Evolutionary conservation across 2,888 invertebrate genomes (phyloP).

Genomic region (Archips xylosteana): DNA sequence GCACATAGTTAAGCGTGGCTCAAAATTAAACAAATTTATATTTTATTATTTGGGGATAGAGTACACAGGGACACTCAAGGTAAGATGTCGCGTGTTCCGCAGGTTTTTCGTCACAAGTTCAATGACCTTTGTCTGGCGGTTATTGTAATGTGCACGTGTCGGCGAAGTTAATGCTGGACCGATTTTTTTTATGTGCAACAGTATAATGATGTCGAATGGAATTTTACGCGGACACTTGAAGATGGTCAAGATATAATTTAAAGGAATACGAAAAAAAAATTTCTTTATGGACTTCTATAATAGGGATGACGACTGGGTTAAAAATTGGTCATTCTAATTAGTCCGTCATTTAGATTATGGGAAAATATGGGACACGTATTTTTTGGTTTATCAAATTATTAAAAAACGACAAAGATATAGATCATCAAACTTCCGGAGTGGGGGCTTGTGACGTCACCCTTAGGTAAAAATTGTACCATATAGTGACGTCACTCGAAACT

Average conservation of each 20-base stretch:
- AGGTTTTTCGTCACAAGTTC: conserved; percentile 31
- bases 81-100: not conserved
- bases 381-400: too few species aligned
- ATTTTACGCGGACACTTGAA: not conserved
- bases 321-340: too few species aligned
- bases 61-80: not conserved
- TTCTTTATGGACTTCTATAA: too few species aligned
- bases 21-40: not conserved
- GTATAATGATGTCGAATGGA: not conserved
- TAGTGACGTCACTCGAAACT: too few species aligned
- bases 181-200: not conserved
- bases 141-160: conserved; percentile 34
- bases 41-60: conserved; percentile 3
- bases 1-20: not conserved
- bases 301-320: too few species aligned
- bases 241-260: too few species aligned
- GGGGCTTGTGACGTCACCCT: too few species aligned
- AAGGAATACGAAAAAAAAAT: not conserved
- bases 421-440: too few species aligned
- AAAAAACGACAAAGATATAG: too few species aligned
- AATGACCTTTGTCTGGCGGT: conserved; percentile 17
- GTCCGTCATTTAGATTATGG: too few species aligned
- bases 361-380: too few species aligned
- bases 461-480: too few species aligned
- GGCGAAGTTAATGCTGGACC: not conserved